Evolutionary conservation across 2,888 invertebrate genomes (phyloP).

Genomic region (Drosophila greeni): DNA sequence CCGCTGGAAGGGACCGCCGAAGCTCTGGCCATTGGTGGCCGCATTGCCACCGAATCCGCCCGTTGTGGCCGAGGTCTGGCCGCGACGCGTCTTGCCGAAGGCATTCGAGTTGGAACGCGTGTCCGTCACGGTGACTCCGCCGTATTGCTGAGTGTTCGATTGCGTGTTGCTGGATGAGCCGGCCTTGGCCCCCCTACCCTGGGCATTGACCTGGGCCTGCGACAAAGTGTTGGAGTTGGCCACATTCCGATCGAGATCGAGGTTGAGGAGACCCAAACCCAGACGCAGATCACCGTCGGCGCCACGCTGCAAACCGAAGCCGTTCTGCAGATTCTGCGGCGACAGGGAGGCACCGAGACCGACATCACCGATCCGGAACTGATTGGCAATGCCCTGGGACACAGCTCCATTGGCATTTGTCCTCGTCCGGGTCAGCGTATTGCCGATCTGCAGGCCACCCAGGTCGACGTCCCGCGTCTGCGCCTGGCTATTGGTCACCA

Average conservation of each 20-base stretch:
- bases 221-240: constrained; percentile 45
- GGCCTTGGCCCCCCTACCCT: constrained; percentile 66
- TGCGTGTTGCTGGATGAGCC: constrained; percentile 65
- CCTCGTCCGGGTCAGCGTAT: constrained; percentile 70
- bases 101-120: constrained; percentile 72
- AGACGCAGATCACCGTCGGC: constrained; percentile 69
- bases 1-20: constrained; percentile 38
- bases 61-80: constrained; percentile 71
- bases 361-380: constrained; percentile 72
- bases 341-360: constrained; percentile 75
- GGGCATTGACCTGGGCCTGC: constrained; percentile 68
- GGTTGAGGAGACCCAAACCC: constrained; percentile 71
- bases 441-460: constrained; percentile 74
- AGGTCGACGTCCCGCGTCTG: constrained; percentile 67
- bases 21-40: constrained; percentile 46
- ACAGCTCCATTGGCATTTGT: constrained; percentile 69
- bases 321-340: constrained; percentile 69
- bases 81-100: constrained; percentile 61
- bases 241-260: constrained; percentile 69
- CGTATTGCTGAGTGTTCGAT: constrained; percentile 61
- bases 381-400: constrained; percentile 64
- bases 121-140: constrained; percentile 64
- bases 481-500: constrained; percentile 68
- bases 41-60: constrained; percentile 61
- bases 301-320: constrained; percentile 71